Evolutionary conservation across 2,113 vertebrate genomes (phyloP).

Genomic region (Ailuropoda melanoleuca): DNA sequence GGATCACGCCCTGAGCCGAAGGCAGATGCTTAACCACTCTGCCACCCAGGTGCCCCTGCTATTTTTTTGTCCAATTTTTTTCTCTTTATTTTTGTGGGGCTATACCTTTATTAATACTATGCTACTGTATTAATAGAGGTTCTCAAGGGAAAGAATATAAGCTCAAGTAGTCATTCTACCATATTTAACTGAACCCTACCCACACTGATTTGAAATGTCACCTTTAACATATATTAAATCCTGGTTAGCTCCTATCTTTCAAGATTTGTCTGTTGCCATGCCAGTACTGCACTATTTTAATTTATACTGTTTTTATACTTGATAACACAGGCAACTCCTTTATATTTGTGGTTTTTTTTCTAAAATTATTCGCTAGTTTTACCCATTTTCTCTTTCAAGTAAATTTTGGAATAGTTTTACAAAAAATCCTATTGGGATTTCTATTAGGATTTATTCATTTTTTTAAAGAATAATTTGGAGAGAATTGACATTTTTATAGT

Average conservation of each 20-base stretch:
- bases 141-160: background rate
- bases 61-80: background rate
- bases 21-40: no score
- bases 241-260: background rate
- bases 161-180: background rate
- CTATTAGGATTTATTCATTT: background rate
- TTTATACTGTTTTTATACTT: background rate
- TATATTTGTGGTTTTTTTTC: background rate
- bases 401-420: background rate
- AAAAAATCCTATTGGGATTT: background rate
- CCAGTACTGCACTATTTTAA: background rate
- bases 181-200: background rate
- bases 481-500: background rate
- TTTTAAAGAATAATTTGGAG: background rate
- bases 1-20: no score
- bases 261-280: background rate
- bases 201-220: background rate
- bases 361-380: background rate
- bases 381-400: background rate
- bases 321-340: background rate
- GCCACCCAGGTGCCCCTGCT: no score
- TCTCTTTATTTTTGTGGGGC: background rate
- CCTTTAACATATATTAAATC: background rate
- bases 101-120: background rate
- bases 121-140: background rate